A percentile compares a stretch with the other conserved stretches of the same genome.
Conservation (phyloP, 2,113 vertebrate species). For the Gulo gulo region DNA sequence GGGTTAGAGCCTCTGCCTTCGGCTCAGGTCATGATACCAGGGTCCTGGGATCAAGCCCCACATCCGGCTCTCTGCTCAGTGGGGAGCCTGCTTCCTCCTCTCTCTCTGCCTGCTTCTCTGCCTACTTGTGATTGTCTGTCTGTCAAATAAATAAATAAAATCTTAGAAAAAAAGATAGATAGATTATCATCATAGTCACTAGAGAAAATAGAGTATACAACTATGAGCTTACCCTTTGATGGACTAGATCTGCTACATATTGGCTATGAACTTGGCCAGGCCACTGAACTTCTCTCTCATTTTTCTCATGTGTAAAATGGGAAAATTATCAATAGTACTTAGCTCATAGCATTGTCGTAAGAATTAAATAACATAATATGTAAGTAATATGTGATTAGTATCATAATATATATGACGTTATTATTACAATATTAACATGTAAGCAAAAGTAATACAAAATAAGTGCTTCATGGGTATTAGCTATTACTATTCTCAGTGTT, state of each 20-base stretch:
- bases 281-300: background rate
- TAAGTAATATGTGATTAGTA: background rate
- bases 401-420: background rate
- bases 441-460: background rate
- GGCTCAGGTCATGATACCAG: too few relatives aligned
- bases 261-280: background rate
- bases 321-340: background rate
- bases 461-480: background rate
- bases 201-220: background rate
- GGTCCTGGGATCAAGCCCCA: too few relatives aligned
- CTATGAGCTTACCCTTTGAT: background rate
- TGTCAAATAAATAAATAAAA: too few relatives aligned
- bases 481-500: background rate
- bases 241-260: background rate
- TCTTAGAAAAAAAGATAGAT: background rate
- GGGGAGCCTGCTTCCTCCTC: too few relatives aligned
- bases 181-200: background rate
- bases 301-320: background rate
- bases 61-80: too few relatives aligned
- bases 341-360: background rate
- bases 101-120: too few relatives aligned
- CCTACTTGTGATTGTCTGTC: too few relatives aligned
- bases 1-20: too few relatives aligned
- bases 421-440: background rate
- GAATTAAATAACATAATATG: background rate